Conservation (phyloP, 2,888 invertebrate genomes). For the Argyra leucocephala region DNA sequence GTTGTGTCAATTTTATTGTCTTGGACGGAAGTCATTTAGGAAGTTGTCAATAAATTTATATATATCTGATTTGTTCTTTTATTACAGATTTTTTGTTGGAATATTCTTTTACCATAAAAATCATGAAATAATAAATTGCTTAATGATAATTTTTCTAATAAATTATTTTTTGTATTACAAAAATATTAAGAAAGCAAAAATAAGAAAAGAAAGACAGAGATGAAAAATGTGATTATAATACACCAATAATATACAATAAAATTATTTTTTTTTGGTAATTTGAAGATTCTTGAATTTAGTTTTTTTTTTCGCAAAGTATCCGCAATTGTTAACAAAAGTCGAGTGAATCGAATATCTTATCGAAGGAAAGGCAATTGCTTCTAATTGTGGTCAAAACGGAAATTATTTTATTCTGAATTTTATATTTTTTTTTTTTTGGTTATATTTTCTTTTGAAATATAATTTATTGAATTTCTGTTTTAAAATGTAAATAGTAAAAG, state of each 20-base stretch:
- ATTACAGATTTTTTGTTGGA: background rate
- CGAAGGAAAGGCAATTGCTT: background rate
- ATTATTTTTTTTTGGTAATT: too few species aligned
- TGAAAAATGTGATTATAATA: too few species aligned
- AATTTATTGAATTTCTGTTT: too few species aligned
- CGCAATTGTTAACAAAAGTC: background rate
- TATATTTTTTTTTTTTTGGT: too few species aligned
- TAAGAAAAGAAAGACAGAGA: background rate
- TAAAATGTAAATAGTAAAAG: too few species aligned
- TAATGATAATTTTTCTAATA: background rate
- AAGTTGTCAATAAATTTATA: constrained; percentile 10
- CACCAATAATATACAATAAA: too few species aligned
- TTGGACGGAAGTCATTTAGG: constrained; percentile 13
- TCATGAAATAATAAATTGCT: background rate
- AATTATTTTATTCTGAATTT: background rate
- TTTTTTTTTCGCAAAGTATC: too few species aligned
- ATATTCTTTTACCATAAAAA: background rate
- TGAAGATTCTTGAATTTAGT: too few species aligned
- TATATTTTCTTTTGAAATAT: too few species aligned
- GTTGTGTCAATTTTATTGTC: background rate
- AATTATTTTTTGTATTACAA: background rate
- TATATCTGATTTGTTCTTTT: background rate
- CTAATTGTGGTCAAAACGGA: constrained; percentile 3
- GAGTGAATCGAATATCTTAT: background rate
- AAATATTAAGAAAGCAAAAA: background rate